Evolutionary conservation across 2,888 invertebrate species (phyloP).

Genomic region (Lepidochrysops patricia): DNA sequence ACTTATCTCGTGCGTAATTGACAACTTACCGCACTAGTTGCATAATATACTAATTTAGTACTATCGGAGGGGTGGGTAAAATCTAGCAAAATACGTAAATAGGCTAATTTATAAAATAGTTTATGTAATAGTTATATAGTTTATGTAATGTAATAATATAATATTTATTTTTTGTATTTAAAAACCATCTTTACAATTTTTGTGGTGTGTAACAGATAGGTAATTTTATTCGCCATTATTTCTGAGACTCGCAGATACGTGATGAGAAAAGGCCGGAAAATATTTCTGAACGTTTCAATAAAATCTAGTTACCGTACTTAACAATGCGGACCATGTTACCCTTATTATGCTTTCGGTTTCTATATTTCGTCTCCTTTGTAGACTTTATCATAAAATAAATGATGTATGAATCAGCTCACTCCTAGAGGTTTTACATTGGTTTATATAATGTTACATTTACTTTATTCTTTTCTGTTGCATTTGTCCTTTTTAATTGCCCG

Average conservation of each 20-base stretch:
- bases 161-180: no score
- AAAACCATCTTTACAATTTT: no score
- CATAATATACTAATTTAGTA: no score
- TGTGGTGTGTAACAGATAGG: constrained; percentile 1
- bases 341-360: constrained; percentile 1
- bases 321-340: constrained; percentile 7
- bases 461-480: not conserved
- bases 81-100: no score
- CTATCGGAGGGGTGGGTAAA: no score
- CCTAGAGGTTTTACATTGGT: not conserved
- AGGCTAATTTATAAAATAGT: no score
- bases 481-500: not conserved
- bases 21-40: no score
- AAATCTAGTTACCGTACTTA: constrained; percentile 10
- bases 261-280: constrained; percentile 4
- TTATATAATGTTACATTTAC: not conserved
- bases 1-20: no score
- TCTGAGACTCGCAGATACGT: not conserved
- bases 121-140: no score
- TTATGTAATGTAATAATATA: no score
- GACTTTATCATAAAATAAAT: constrained; percentile 1
- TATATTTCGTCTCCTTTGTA: not conserved
- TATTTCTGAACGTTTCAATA: constrained; percentile 1
- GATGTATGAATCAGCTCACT: not conserved
- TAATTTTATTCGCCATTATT: not conserved